These are phyloP conservation scores for Anabacerthia variegaticeps DNA, from an alignment of 2,797 vertebrate species.

Conservation along the genomic window DNA sequence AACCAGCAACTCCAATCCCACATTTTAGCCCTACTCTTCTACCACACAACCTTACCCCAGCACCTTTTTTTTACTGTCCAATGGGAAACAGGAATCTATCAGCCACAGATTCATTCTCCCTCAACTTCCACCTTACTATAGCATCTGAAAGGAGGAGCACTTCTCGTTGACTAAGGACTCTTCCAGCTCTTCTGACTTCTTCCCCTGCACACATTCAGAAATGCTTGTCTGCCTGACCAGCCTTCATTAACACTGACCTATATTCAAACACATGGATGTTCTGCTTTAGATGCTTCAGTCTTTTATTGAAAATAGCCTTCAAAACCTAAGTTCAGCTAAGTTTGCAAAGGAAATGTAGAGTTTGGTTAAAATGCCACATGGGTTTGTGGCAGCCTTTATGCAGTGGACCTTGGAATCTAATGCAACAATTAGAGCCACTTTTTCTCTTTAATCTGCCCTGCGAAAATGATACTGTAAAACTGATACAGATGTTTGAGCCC, in stretches of 20 bases:
- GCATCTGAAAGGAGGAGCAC: background rate
- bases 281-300: background rate
- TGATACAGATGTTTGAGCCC: background rate
- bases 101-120: background rate
- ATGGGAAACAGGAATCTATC: background rate
- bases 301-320: background rate
- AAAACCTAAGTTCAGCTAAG: background rate
- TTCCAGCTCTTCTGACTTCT: background rate
- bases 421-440: background rate
- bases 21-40: background rate
- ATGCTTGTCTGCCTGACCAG: background rate
- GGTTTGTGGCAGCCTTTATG: background rate
- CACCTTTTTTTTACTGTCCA: background rate
- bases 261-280: background rate
- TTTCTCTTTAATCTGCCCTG: background rate
- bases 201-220: background rate
- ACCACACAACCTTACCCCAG: background rate
- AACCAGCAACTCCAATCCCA: background rate
- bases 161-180: background rate
- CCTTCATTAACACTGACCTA: background rate
- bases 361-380: background rate
- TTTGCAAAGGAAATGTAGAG: background rate
- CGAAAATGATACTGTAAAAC: background rate
- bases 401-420: background rate
- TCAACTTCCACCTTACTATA: background rate